Evolutionary conservation across 2,888 invertebrate species (phyloP), one percentile per base, ranked within the genome.

Genomic region (Choreutis nemorana): DNA sequence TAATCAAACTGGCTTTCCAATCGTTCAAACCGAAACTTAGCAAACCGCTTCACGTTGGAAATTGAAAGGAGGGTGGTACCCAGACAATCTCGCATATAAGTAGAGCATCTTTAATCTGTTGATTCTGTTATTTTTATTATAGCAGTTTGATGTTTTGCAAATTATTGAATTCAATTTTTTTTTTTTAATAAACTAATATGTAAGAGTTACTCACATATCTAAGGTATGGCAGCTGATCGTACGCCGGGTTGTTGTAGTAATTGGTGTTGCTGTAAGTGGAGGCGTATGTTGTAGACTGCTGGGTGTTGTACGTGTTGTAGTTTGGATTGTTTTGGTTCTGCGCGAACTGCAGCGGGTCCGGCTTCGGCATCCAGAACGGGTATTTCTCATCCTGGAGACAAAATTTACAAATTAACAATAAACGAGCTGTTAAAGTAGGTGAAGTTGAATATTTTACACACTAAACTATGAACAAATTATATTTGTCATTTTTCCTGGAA

Each of bases 331-430:
- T 39, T 46, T 57, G 48, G 18, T 63, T 50, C 11, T 57, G 45
- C 10, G 57, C 58, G 42, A 64, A 66, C 45, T 82, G 80, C 11
- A 81, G 79, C 6, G 79, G 57, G 37, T 85, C 83, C 0, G 86
- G 85, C 40, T 83, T 82, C 28, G 78, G 81, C 58, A 89, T 85
- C 92, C 92, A 93, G 53, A 90, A 87, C 1, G 92, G 92, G 68
- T 86, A 87, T 36, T 86, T 81, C 53, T 93, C 92, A 40, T 91
- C 84, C 85, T 85, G 47, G 16, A 37, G 40, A 1, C 7, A 27
- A 31, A n/a, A 14, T 12, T 23, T n/a, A 23, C n/a, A 6, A 23
- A 23, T 21, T 21, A 21, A 21, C n/a, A 6, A 9, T 21, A 21
- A 6, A 2, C 9, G 7, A 21, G 11, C 4, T 5, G 2, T 4